Base-by-base conservation (phyloP, 2,888 invertebrate species). In the Desoria tigrina region DNA sequence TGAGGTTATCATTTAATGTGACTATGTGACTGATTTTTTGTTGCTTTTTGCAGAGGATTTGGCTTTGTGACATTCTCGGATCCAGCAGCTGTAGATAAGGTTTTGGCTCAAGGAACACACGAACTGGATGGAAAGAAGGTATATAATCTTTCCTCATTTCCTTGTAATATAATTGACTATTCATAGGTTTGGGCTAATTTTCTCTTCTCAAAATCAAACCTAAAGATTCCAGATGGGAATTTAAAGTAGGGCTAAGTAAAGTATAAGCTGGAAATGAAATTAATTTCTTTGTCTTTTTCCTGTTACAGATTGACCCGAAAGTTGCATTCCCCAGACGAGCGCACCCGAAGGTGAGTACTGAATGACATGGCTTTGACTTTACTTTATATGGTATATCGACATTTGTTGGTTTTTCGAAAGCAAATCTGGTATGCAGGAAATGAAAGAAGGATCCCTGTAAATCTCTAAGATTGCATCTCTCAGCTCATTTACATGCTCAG, bases 61-160 rank as follows among this genome's bases (percentile, higher is more conserved):
- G 99, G 99, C 81, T 99, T 99, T 87, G 95, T 99, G 85, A 99
- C 98, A 83, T 99, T 97, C 85, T 90, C 92, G 83, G 97, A 98
- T 85, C 91, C 97, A 81, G 87, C 90, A 84, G 92, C 94, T 85
- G 96, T 98, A 86, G 97, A 98, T 86, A 96, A 97, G 87, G 97
- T 99, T 83, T 89, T 99, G 87, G 91, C 92, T 82, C 92, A 94
- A 86, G 91, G 92, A 84, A 93, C 92, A 83, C 99, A 99, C 85
- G 96, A 97, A 86, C 88, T 99, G 86, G 98, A 99, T 85, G 95
- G 96, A 82, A 98, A 98, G 89, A 96, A 96, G 93, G 97, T 97
- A 86, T 61, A 61, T 57, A 32, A 32, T 32, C 32, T 32, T 32
- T 32, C 11, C 32, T 32, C 32, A 32, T 32, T 32, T 45, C 45